Base-by-base conservation (phyloP, 2,113 vertebrate species). In the Coturnix japonica region DNA sequence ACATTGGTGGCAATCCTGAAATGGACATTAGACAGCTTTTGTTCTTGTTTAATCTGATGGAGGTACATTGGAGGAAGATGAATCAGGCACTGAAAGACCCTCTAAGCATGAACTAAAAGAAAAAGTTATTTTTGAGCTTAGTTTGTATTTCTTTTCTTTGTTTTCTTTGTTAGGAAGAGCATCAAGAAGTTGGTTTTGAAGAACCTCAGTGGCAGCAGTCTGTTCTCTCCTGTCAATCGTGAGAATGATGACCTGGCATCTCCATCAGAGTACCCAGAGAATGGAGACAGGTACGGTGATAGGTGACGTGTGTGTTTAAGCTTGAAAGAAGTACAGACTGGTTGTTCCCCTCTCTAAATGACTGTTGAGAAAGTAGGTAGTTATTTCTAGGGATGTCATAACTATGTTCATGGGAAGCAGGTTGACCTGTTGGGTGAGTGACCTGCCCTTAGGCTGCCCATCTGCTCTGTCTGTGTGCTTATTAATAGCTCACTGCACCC, bases 161-260 rank as follows among this genome's bases (percentile, higher is more conserved):
- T 66, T 31, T 31, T 37, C 7, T 61, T 28, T 23, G 61, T 41
- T 19, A 99, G 99, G 97, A 99, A 99, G 89, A 99, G 98, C 95
- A 99, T 99, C 91, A 99, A 99, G 95, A 99, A 99, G 74, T 95
- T 99, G 74, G 98, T 99, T 41, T 96, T 99, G 97, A 99, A 99
- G 97, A 99, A 99, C 93, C 97, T 99, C 53, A 99, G 97, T 91
- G 98, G 95, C 63, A 98, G 98, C 96, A 98, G 92, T 43, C 97
- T 99, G 41, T 99, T 99, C 96, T 98, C 98, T 4, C 98, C 98
- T 0, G 77, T 97, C 31, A 98, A 60, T 91, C 97, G 97, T 5
- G 99, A 99, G 43, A 93, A 95, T 0, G 98, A 99, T 22, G 98
- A 99, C 95, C 95, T 99, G 4, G 97, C 98, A 1, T 99, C 98